Evolutionary conservation across 2,888 invertebrate genomes (phyloP).

Genomic region (Euclidia mi): DNA sequence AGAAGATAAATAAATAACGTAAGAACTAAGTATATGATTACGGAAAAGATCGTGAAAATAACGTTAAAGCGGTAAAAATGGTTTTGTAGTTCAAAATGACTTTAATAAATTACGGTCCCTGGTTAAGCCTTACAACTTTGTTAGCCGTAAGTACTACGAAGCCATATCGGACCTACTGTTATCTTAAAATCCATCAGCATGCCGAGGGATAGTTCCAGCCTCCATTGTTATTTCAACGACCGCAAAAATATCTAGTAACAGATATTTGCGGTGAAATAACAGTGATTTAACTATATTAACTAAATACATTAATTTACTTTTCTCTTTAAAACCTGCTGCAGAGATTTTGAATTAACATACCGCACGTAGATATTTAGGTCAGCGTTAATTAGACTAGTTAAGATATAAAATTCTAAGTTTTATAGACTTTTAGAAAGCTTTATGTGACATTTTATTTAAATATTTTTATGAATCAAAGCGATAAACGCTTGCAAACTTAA

Average conservation of each 20-base stretch:
- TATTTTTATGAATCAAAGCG: background rate
- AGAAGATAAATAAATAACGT: background rate
- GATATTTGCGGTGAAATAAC: constrained; percentile 53
- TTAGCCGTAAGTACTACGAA: background rate
- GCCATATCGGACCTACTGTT: constrained; percentile 16
- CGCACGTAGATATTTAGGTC: background rate
- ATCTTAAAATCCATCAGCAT: constrained; percentile 31
- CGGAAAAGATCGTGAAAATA: too few species aligned
- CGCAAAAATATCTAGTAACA: constrained; percentile 47
- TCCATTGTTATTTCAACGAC: constrained; percentile 41
- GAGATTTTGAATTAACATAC: too few species aligned
- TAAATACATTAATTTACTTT: too few species aligned
- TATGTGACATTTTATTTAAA: constrained; percentile 5
- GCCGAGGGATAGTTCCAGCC: constrained; percentile 27
- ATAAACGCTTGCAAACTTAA: background rate
- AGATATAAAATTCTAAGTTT: constrained; percentile 1
- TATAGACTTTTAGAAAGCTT: constrained; percentile 1
- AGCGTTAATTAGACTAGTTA: constrained; percentile 3
- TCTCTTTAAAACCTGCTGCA: too few species aligned
- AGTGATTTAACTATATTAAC: constrained; percentile 14
- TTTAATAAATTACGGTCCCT: background rate
- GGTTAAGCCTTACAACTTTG: background rate
- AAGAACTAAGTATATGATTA: background rate
- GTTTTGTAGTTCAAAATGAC: too few species aligned
- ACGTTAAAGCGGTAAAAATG: too few species aligned